A percentile compares a stretch with the other conserved stretches of the same genome.
Conservation (phyloP, 1,140 invertebrate genomes). For the Dinothrombium tinctorium region DNA sequence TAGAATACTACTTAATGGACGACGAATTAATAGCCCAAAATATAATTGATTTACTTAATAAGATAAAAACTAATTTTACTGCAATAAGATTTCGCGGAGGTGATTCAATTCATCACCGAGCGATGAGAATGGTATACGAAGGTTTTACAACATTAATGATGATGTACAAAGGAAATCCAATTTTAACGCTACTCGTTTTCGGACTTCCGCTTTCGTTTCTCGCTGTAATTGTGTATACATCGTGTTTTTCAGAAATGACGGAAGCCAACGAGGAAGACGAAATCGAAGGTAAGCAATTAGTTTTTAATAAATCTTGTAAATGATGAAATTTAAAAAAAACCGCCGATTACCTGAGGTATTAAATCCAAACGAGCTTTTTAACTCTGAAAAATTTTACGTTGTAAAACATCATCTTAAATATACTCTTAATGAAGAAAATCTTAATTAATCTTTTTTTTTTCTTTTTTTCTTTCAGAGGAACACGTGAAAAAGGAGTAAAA, state of each 20-base stretch:
- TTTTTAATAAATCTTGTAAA: neutral
- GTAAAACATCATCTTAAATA: too few relatives aligned
- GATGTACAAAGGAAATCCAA: slow-evolving; percentile 79
- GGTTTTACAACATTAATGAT: slow-evolving; percentile 11
- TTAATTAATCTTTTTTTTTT: too few relatives aligned
- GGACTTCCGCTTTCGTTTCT: slow-evolving; percentile 70
- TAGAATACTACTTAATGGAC: slow-evolving; percentile 68
- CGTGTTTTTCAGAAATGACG: slow-evolving; percentile 75
- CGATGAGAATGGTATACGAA: slow-evolving; percentile 48
- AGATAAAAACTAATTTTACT: slow-evolving; percentile 15
- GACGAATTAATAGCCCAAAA: slow-evolving; percentile 18
- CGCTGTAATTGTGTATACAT: slow-evolving; percentile 73
- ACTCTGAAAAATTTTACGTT: neutral
- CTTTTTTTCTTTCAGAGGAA: too few relatives aligned
- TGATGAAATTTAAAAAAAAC: neutral
- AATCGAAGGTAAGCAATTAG: slow-evolving; percentile 17
- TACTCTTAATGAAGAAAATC: too few relatives aligned
- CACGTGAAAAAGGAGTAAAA: too few relatives aligned
- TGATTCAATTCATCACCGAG: slow-evolving; percentile 37
- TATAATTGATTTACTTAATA: slow-evolving; percentile 19
- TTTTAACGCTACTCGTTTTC: slow-evolving; percentile 54
- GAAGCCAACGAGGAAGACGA: slow-evolving; percentile 46
- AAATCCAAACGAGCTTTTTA: neutral
- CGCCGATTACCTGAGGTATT: neutral
- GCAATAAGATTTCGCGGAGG: slow-evolving; percentile 34